Conservation (phyloP, 2,888 invertebrate genomes). For the Fabriciana adippe region DNA sequence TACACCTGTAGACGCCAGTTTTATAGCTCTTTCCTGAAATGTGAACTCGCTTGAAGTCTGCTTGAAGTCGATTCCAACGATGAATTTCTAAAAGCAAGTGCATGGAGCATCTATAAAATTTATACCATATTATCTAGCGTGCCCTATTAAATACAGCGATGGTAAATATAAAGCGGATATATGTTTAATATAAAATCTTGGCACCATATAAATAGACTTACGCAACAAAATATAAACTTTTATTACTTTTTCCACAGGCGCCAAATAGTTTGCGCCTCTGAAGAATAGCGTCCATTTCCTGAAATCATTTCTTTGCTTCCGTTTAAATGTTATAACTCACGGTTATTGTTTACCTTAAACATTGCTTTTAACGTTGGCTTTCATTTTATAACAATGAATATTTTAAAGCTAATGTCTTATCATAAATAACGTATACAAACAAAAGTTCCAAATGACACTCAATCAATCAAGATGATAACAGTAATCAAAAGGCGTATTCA, state of each 20-base stretch:
- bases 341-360: conserved; percentile 55
- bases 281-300: conserved; percentile 70
- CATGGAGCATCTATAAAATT: conserved; percentile 21
- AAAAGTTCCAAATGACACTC: conserved; percentile 34
- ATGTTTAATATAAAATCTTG: conserved; percentile 6
- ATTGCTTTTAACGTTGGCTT: conserved; percentile 36
- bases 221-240: conserved; percentile 28
- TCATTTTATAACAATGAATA: conserved; percentile 32
- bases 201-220: conserved; percentile 25
- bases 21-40: conserved; percentile 43
- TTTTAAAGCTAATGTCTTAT: conserved; percentile 31
- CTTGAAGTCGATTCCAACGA: conserved; percentile 38
- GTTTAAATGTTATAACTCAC: conserved; percentile 60
- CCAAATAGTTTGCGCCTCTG: conserved; percentile 59
- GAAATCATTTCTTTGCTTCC: conserved; percentile 61
- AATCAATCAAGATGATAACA: conserved; percentile 38
- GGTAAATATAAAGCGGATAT: background rate
- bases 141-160: conserved; percentile 7
- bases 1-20: conserved; percentile 43
- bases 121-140: conserved; percentile 4
- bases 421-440: conserved; percentile 37
- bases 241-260: conserved; percentile 47
- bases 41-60: conserved; percentile 39
- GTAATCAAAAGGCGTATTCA: conserved; percentile 44
- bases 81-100: conserved; percentile 34